Evolutionary conservation across 2,113 vertebrate genomes (phyloP).

Genomic region (Emberiza fucata): DNA sequence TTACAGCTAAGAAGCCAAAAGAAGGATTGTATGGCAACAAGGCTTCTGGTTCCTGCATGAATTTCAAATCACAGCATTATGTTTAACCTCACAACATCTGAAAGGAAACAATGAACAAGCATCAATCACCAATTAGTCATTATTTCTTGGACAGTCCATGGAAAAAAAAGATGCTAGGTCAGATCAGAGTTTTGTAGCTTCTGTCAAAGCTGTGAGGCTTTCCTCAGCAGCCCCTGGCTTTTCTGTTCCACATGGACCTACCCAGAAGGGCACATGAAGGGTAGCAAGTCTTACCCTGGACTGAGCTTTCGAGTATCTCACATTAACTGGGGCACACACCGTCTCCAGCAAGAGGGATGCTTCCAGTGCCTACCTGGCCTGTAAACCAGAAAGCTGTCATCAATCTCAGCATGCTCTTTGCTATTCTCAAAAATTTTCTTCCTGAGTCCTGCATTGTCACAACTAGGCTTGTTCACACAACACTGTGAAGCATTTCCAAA

Average conservation of each 20-base stretch:
- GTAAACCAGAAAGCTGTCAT: background rate
- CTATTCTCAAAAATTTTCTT: background rate
- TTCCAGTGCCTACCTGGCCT: background rate
- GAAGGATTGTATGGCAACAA: constrained; percentile 47
- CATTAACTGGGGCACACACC: background rate
- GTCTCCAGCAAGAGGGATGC: background rate
- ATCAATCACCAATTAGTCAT: background rate
- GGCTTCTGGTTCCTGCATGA: constrained; percentile 5
- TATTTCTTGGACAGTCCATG: background rate
- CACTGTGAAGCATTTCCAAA: background rate
- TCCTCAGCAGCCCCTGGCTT: background rate
- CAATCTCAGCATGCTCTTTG: background rate
- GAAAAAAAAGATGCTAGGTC: background rate
- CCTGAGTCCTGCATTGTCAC: rapidly evolving
- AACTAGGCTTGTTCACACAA: background rate
- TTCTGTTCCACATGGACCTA: background rate
- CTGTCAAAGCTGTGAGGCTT: background rate
- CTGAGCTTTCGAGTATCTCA: background rate
- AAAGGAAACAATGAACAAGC: background rate
- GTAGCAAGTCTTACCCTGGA: background rate
- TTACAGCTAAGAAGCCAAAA: constrained; percentile 51
- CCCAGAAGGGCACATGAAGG: background rate
- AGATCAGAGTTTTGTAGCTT: background rate
- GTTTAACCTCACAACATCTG: constrained; percentile 37
- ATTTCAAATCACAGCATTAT: background rate